Evolutionary conservation across 1,140 invertebrate genomes (phyloP), one percentile per base, ranked within the genome.

Genomic region (Cepaea nemoralis): DNA sequence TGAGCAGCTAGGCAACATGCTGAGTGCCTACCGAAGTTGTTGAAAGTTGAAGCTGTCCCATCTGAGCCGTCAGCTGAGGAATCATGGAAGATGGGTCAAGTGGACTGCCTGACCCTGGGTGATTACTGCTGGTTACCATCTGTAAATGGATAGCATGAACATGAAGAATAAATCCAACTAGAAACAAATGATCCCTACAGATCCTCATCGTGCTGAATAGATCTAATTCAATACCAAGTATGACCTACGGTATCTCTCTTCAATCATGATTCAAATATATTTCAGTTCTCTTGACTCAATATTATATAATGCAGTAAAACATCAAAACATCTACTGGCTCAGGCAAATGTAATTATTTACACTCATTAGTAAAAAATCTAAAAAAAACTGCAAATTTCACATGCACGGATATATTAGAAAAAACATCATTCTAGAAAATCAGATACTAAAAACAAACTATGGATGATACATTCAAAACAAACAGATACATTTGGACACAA

Each of bases 21-120:
- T 59, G 16, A 48, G 42, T 77, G 78, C 78, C 78, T 80, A 80
- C 78, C 78, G 78, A 80, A 31, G 78, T 80, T 33, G 42, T 55
- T 19, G 78, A 80, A 8, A 80, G 69, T 40, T 80, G 78, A 35
- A 80, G 78, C 48, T 80, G 78, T 55, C 78, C 78, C 78, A 80
- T 80, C 78, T 80, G 78, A 48, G 67, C 48, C 0, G 78, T 73
- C 78, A 80, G 69, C 33, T 80, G 78, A 37, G 78, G 78, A 70
- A 80, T 70, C 78, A 80, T 35, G 40, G 78, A 80, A 16, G 78
- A 2, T 39, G 67, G 78, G 48, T 80, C 78, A 35, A 80, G 78
- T 31, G 78, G 37, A 73, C 78, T 73, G 31, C 78, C 69, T 37
- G 78, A 71, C 19, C 67, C 69, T 12, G 78, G 40, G 48, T 73